These are phyloP conservation scores for Euplagia quadripunctaria DNA, from an alignment of 2,888 invertebrate genomes.

Conservation along the genomic window DNA sequence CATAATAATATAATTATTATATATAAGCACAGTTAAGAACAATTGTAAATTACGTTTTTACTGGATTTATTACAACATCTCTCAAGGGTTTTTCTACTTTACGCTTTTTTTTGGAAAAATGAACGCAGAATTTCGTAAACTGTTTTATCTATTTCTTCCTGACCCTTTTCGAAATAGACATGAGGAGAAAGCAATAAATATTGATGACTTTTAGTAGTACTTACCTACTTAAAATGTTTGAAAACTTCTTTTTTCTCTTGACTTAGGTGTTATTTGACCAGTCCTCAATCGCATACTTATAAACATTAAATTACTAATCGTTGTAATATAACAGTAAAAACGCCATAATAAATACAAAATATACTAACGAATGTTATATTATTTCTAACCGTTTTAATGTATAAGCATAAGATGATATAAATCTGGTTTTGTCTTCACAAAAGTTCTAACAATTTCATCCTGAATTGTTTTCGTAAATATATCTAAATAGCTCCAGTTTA, in stretches of 20 bases:
- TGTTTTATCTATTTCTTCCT: no score
- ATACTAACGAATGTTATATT: constrained; percentile 26
- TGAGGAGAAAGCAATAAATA: no score
- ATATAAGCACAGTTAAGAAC: constrained; percentile 17
- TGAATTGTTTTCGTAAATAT: background rate
- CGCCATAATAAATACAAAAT: constrained; percentile 15
- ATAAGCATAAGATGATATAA: constrained; percentile 38
- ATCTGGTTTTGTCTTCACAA: constrained; percentile 40
- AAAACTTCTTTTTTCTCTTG: background rate
- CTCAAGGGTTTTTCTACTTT: background rate
- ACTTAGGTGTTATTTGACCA: background rate
- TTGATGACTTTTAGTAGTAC: no score
- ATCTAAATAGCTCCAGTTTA: background rate
- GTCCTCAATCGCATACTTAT: background rate
- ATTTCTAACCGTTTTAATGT: constrained; percentile 25
- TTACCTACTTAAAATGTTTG: background rate
- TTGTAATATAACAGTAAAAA: constrained; percentile 28
- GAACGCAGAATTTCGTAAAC: no score
- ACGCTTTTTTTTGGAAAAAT: no score
- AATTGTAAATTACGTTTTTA: constrained; percentile 21
- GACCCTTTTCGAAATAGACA: no score
- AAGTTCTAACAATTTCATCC: background rate
- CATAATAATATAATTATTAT: constrained; percentile 23
- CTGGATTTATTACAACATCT: constrained; percentile 7
- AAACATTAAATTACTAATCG: background rate